A percentile compares a stretch with the other conserved stretches of the same genome.
Evolutionary conservation across 2,888 invertebrate genomes (phyloP).

Genomic region (Tachina fera): DNA sequence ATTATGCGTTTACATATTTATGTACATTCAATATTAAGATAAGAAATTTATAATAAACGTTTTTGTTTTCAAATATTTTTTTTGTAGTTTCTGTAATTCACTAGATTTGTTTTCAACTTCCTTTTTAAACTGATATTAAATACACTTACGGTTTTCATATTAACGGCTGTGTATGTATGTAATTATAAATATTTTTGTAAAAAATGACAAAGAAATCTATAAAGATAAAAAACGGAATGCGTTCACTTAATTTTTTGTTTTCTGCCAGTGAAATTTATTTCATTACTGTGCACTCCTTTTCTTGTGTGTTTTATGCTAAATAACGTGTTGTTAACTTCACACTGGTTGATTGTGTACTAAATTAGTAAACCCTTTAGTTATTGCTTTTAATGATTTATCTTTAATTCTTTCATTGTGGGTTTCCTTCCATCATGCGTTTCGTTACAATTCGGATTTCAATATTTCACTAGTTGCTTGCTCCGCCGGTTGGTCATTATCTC

Average conservation of each 20-base stretch:
- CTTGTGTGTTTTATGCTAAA: neutral
- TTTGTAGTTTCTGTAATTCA: constrained; percentile 22
- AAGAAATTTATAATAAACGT: no score
- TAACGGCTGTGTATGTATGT: constrained; percentile 45
- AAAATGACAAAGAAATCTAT: constrained; percentile 1
- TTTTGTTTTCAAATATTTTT: constrained; percentile 16
- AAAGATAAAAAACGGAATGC: constrained; percentile 16
- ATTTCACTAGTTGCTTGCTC: constrained; percentile 24
- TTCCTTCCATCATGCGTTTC: constrained; percentile 22
- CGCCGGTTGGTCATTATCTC: constrained; percentile 38
- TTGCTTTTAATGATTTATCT: constrained; percentile 66
- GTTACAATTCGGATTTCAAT: constrained; percentile 42
- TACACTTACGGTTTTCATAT: constrained; percentile 69
- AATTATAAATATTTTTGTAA: constrained; percentile 8
- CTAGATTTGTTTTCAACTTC: constrained; percentile 34
- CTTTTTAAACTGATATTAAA: constrained; percentile 32
- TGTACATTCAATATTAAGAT: no score
- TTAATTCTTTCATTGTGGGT: constrained; percentile 17
- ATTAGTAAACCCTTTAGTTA: constrained; percentile 65
- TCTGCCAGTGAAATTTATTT: neutral
- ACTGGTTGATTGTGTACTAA: constrained; percentile 65
- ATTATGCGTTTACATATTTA: no score
- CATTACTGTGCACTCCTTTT: neutral
- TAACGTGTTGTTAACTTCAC: constrained; percentile 54
- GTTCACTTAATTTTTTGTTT: neutral